phyloP scores from a whole-genome alignment of 2,113 vertebrate species.

The Gymnobelideus leadbeateri region DNA sequence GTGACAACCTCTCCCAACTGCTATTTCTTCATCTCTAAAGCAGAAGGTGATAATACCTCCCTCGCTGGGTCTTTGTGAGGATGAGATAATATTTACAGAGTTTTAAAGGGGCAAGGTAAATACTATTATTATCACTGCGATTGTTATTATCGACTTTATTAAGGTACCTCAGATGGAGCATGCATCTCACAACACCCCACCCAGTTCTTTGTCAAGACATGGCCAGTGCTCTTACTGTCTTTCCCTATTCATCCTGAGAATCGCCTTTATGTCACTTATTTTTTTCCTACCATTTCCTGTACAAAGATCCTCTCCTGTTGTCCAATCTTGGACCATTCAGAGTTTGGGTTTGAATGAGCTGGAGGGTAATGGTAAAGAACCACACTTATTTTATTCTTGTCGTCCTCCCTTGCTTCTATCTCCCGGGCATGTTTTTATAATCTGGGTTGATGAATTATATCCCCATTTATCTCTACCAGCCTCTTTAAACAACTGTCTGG shows the following conservation, averaged over 20 bases:
- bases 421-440: not conserved
- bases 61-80: not conserved
- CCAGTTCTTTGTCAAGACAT: not conserved
- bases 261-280: not conserved
- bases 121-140: not conserved
- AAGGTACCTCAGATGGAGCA: not conserved
- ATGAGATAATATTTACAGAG: not conserved
- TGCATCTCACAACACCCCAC: not conserved
- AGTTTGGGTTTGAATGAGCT: not conserved
- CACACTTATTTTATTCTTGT: not conserved
- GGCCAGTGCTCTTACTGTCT: not conserved
- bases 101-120: not conserved
- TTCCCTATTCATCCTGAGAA: not conserved
- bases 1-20: not conserved
- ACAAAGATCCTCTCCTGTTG: not conserved
- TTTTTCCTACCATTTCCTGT: not conserved
- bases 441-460: not conserved
- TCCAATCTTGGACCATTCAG: not conserved
- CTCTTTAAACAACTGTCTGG: not conserved
- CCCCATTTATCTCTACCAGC: not conserved
- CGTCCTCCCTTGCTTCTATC: not conserved
- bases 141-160: not conserved
- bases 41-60: not conserved
- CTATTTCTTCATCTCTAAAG: not conserved
- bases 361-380: not conserved